These are phyloP conservation scores for Plodia interpunctella DNA, from an alignment of 1,140 invertebrate genomes.

Conservation along the genomic window DNA sequence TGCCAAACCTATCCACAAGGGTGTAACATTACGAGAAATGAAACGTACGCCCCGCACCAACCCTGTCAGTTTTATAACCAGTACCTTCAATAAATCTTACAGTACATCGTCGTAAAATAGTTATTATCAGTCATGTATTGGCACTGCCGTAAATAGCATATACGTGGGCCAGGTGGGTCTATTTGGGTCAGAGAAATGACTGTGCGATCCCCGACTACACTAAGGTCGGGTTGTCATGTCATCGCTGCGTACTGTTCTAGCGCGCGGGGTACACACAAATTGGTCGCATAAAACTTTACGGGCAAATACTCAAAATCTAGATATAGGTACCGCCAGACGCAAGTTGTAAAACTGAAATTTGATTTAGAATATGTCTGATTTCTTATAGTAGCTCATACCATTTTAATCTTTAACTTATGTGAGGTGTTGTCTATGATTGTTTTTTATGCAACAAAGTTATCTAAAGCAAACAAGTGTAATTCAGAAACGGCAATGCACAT, in stretches of 20 bases:
- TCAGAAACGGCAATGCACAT: too few relatives aligned
- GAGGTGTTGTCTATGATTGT: too few relatives aligned
- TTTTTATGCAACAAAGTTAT: too few relatives aligned
- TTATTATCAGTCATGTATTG: background rate
- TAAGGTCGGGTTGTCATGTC: slow-evolving; percentile 1
- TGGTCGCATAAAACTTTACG: background rate
- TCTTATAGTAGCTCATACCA: too few relatives aligned
- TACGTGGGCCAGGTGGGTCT: background rate
- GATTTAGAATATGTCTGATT: too few relatives aligned
- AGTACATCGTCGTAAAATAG: background rate
- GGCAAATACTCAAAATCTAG: too few relatives aligned
- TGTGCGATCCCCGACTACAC: background rate
- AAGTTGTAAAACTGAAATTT: too few relatives aligned
- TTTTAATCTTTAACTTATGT: too few relatives aligned
- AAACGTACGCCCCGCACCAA: background rate
- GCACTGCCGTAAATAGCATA: background rate
- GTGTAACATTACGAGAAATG: background rate
- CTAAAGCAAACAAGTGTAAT: too few relatives aligned
- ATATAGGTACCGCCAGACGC: too few relatives aligned
- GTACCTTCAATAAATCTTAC: background rate
- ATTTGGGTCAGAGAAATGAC: background rate
- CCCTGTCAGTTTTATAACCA: background rate
- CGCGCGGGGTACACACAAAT: background rate
- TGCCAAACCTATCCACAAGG: background rate
- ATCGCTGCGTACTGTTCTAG: background rate